Evolutionary conservation across 2,888 invertebrate genomes (phyloP).

Genomic region (Belgica antarctica): DNA sequence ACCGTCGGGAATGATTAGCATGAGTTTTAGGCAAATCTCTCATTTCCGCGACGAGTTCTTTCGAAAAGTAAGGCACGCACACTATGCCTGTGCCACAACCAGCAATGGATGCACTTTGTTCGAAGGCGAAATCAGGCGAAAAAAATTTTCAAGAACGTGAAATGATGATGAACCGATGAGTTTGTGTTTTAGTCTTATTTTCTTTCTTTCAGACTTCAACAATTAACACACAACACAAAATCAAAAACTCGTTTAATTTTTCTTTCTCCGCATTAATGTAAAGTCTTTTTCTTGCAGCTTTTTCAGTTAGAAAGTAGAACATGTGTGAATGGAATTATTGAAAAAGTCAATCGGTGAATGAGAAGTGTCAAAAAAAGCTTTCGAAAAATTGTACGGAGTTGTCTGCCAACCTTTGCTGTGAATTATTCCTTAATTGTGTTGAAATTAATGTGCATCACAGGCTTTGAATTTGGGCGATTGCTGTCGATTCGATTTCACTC

Average conservation of each 20-base stretch:
- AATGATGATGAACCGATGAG: slow-evolving; percentile 11
- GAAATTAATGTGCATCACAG: neutral
- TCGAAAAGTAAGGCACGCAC: neutral
- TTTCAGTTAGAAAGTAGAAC: slow-evolving; percentile 42
- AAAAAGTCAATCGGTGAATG: slow-evolving; percentile 35
- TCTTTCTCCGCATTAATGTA: slow-evolving; percentile 7
- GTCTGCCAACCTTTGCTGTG: neutral
- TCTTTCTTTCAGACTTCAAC: slow-evolving; percentile 11
- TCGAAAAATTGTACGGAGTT: neutral
- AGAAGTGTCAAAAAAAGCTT: slow-evolving; percentile 22
- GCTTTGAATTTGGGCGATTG: neutral
- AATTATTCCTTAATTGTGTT: neutral
- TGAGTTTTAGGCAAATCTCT: neutral
- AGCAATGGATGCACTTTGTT: neutral
- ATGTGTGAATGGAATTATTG: slow-evolving; percentile 42
- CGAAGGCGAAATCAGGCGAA: neutral
- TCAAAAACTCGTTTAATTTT: slow-evolving; percentile 22
- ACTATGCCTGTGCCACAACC: slow-evolving; percentile 4
- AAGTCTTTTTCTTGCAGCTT: neutral
- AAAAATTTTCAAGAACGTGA: neutral
- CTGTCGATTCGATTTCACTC: no score
- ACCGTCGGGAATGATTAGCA: slow-evolving; percentile 16
- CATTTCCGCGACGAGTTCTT: neutral
- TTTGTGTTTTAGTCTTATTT: neutral
- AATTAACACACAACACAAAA: slow-evolving; percentile 13